Evolutionary conservation across 1,140 invertebrate genomes (phyloP), one percentile per base, ranked within the genome.

Genomic region (Drosophila paulistorum): DNA sequence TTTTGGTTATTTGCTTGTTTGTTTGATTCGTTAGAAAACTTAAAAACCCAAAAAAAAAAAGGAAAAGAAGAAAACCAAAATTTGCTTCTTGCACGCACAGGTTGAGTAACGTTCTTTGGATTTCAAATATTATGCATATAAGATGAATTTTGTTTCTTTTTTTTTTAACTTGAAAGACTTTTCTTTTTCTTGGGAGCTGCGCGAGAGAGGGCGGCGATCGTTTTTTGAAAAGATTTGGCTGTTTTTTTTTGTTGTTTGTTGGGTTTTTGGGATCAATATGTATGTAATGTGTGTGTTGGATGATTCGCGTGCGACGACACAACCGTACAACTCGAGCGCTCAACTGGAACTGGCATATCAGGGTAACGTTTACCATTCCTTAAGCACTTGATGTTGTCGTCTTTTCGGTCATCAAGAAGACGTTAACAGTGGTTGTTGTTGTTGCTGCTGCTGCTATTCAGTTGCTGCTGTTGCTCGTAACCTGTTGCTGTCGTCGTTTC

Each of bases 241-340:
- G 23, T 42, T 42, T 62, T 42, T 62, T 30, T 10, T 62, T 45
- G 11, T 62, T 62, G 20, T 72, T 57, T 68, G 41, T 51, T 68
- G 30, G 30, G 30, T 20, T 68, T 23, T 73, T 63, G 26, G 35
- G 54, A 30, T 30, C 1, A 2, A 48, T 61, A 48, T 51, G 58
- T 68, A 39, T 11, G 37, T 30, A 20, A 17, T 3, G n/a, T 48
- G 9, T 20, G 68, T 55, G 20, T 2, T 48, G 6, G 61, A 39
- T 42, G 39, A 71, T 69, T 54, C 66, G 57, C 63, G 67, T 54
- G 37, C 65, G 37, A 60, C 42, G 48, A 23, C 37, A 75, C 74
- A 85, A 90, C 90, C 90, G 90, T 77, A 73, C 90, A 79, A 83
- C 83, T 90, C 90, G 81, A 91, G 74, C 71, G 90, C 86, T 91